These are phyloP conservation scores for Agriopis marginaria DNA, from an alignment of 2,888 invertebrate genomes.

Conservation along the genomic window DNA sequence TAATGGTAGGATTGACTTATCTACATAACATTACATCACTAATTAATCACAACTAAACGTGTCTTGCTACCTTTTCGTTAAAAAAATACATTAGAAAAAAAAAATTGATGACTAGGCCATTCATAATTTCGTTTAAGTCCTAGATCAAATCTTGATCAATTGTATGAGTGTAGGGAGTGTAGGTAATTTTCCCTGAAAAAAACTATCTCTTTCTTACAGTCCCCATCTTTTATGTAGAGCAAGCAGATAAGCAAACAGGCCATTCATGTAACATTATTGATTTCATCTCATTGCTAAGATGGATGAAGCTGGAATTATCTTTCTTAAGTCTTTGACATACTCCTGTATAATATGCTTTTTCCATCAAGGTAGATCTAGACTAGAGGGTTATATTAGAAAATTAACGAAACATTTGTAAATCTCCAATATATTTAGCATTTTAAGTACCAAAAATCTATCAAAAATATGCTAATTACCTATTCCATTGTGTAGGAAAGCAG, in stretches of 20 bases:
- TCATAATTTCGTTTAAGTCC: neutral
- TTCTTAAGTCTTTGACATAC: neutral
- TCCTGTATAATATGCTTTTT: neutral
- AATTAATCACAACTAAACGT: no score
- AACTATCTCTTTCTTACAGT: slow-evolving; percentile 7
- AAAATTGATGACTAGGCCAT: neutral
- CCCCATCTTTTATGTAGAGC: slow-evolving; percentile 19
- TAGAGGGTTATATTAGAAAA: neutral
- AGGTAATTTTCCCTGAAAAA: slow-evolving; percentile 5
- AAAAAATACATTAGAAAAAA: neutral
- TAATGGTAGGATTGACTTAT: no score
- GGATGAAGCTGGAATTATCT: slow-evolving; percentile 24
- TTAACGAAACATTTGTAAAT: neutral
- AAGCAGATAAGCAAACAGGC: slow-evolving; percentile 26
- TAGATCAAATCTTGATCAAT: neutral
- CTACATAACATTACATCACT: neutral
- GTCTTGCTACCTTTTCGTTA: no score
- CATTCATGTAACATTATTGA: slow-evolving; percentile 33
- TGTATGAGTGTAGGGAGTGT: neutral
- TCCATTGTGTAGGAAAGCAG: slow-evolving; percentile 68
- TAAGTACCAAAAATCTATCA: neutral
- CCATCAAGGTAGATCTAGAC: neutral
- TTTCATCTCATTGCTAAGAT: slow-evolving; percentile 32
- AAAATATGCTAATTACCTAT: slow-evolving; percentile 48
- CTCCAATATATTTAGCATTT: neutral